Base-by-base conservation (phyloP, 2,888 invertebrate species). In the Gastrophysa polygoni region DNA sequence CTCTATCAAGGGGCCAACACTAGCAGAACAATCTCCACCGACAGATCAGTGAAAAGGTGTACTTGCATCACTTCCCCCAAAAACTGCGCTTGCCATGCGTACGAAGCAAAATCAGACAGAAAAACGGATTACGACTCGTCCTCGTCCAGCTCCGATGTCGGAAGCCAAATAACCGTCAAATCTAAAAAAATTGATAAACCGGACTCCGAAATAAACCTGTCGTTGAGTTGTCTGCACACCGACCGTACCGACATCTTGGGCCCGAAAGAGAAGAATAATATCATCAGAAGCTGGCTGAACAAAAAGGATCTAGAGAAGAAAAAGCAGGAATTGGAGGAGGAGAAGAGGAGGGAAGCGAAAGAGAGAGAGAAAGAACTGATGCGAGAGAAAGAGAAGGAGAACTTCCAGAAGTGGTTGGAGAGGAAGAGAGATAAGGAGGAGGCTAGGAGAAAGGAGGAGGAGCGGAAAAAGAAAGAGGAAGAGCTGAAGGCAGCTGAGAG, bases 331-430 rank as follows among this genome's bases (percentile, higher is more conserved):
- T 64, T 70, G 21, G 70, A 77, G 8, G 73, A 75, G 20, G 74
- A 75, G 11, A 66, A 58, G 59, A 73, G 74, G 3, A 65, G 68
- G 8, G 78, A 80, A 50, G 75, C 75, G 16, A 75, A 78, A 48
- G 76, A 80, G n/a, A 75, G 73, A 11, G 78, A 83, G 55, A 77
- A 75, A 28, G 77, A 81, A 48, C 73, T 74, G 48, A 75, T 79
- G 10, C 72, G 82, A 7, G 77, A 77, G 32, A 74, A 76, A 24
- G 83, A 84, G 56, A 73, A 79, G 8, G 80, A 82, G 43, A 83
- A 80, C 70, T 84, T 82, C 67, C 69, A 77, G 20, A 75, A 75
- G 28, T 85, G 89, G 89, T 72, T 87, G 58, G 82, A 83, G 77
- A 29, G 72, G 1, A 78, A 76, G 59, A 81, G 80, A 65, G 61